A percentile compares a stretch with the other conserved stretches of the same genome.
Conservation (phyloP, 2,888 invertebrate genomes). For the Mythimna lalbum region DNA sequence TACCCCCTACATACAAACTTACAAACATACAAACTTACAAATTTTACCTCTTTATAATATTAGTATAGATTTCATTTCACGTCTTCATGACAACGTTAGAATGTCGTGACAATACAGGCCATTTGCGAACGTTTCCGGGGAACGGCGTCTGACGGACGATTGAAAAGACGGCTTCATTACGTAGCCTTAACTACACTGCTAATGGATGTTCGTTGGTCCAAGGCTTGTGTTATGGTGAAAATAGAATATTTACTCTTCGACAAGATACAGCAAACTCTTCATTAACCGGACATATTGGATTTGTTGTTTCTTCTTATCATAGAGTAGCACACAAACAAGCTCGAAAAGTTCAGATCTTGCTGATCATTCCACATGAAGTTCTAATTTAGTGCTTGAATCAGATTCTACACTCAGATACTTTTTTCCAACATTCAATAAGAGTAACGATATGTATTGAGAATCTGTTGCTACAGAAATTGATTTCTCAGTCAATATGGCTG, state of each 20-base stretch:
- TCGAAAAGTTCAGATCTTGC: too few species aligned
- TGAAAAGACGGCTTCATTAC: slow-evolving; percentile 26
- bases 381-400: too few species aligned
- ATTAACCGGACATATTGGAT: too few species aligned
- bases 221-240: background rate
- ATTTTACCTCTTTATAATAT: too few species aligned
- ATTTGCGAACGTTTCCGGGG: slow-evolving; percentile 33
- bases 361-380: too few species aligned
- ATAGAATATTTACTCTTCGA: background rate
- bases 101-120: slow-evolving; percentile 15
- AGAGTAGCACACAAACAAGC: too few species aligned
- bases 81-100: slow-evolving; percentile 5
- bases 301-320: too few species aligned
- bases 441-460: background rate
- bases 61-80: too few species aligned
- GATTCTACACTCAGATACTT: background rate
- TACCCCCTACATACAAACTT: too few species aligned
- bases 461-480: slow-evolving; percentile 5
- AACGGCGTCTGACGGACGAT: slow-evolving; percentile 3
- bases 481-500: slow-evolving; percentile 54
- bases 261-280: too few species aligned
- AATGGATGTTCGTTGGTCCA: background rate
- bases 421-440: background rate
- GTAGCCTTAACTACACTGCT: background rate
- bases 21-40: too few species aligned